Conservation (phyloP, 2,113 vertebrate genomes). For the rabbit (Oryctolagus cuniculus) region DNA sequence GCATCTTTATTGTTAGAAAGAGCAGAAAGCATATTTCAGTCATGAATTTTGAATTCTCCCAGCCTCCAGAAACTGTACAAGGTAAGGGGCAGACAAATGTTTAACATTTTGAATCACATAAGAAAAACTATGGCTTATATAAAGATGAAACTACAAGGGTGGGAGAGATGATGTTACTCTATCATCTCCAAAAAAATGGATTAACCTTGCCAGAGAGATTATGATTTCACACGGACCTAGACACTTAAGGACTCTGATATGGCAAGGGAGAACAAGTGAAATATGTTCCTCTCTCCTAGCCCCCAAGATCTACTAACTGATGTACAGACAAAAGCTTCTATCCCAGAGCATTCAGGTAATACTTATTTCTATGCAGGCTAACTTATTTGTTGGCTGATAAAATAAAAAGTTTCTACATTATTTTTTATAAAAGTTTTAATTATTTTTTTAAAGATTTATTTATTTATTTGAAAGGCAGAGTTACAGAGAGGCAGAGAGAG, state of each 20-base stretch:
- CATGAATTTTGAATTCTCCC: neutral
- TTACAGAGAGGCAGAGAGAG: no score
- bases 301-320: neutral
- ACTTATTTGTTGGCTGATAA: neutral
- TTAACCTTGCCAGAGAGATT: neutral
- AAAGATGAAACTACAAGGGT: neutral
- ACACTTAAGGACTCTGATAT: neutral
- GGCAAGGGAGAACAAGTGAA: neutral
- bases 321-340: neutral
- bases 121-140: neutral
- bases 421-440: neutral
- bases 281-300: neutral
- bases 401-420: neutral
- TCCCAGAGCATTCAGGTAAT: neutral
- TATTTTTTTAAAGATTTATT: neutral
- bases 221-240: neutral
- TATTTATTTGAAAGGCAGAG: no score
- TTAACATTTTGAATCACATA: slow-evolving; percentile 6
- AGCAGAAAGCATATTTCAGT: slow-evolving; percentile 16
- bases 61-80: slow-evolving; percentile 7
- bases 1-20: neutral
- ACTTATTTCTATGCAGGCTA: neutral
- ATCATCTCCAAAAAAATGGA: neutral
- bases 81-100: neutral
- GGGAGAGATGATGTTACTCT: neutral